Percentiles rank a stretch among this genome's conserved stretches.
These are phyloP conservation scores for Embidobia sp. DNA, from an alignment of 2,888 invertebrate species.

Conservation along the genomic window DNA sequence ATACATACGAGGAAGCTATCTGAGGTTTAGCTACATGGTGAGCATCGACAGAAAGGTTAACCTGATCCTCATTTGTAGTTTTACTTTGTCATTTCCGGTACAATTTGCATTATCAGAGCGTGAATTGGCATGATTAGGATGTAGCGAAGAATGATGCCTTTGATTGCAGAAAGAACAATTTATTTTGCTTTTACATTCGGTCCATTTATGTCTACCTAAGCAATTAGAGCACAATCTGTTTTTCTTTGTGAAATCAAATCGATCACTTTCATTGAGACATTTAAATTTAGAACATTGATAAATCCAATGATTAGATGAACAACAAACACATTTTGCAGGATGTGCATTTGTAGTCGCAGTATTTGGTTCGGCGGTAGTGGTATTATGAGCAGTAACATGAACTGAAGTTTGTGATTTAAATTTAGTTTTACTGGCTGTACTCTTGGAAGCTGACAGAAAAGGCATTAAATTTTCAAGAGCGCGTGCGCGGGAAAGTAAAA, in stretches of 20 bases:
- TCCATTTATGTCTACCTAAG: constrained; percentile 4
- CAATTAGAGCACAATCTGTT: constrained; percentile 11
- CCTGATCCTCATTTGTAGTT: too few relatives aligned
- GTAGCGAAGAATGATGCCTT: constrained; percentile 5
- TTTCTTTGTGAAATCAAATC: neutral
- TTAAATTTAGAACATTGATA: constrained; percentile 8
- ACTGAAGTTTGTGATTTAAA: too few relatives aligned
- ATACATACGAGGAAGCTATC: neutral
- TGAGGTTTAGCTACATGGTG: neutral
- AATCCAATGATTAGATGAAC: neutral
- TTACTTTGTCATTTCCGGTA: too few relatives aligned
- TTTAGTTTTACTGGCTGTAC: too few relatives aligned
- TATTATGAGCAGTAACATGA: too few relatives aligned
- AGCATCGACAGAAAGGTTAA: too few relatives aligned
- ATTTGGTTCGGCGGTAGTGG: too few relatives aligned
- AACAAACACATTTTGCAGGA: neutral
- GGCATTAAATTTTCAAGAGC: too few relatives aligned
- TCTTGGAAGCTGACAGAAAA: too few relatives aligned
- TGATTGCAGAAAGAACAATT: neutral
- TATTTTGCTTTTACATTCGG: neutral
- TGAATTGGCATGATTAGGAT: neutral
- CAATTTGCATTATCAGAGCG: too few relatives aligned
- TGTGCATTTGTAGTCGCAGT: too few relatives aligned
- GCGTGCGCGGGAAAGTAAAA: too few relatives aligned
- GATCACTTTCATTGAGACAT: neutral